A percentile compares a stretch with the other conserved stretches of the same genome.
Conservation (phyloP, 2,797 vertebrate genomes). For the Labeo calbasu region DNA sequence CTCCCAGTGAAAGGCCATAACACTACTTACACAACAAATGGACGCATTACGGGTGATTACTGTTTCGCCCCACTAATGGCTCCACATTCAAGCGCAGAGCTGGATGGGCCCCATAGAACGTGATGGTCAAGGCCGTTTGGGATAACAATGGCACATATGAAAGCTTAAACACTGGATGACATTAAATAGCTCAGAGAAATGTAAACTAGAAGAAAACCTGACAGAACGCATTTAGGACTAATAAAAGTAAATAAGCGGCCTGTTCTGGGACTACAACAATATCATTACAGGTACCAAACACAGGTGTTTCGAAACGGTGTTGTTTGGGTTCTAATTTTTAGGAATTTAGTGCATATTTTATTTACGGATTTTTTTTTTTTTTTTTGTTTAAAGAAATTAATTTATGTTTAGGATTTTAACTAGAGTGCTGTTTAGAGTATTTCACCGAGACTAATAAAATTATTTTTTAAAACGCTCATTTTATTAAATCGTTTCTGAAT, state of each 20-base stretch:
- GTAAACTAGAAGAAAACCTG: slow-evolving; percentile 45
- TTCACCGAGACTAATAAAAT: background rate
- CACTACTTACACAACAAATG: slow-evolving; percentile 83
- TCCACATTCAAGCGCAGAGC: slow-evolving; percentile 74
- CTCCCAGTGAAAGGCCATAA: slow-evolving; percentile 69
- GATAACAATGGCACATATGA: slow-evolving; percentile 70
- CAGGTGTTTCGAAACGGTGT: background rate
- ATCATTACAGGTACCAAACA: background rate
- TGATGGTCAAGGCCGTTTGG: slow-evolving; percentile 73
- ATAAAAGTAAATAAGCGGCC: slow-evolving; percentile 16
- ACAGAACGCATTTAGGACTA: slow-evolving; percentile 11
- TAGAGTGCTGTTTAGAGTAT: background rate
- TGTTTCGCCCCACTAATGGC: slow-evolving; percentile 79
- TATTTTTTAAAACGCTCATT: background rate
- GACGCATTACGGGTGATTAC: slow-evolving; percentile 81
- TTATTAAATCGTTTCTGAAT: background rate
- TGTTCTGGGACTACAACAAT: background rate
- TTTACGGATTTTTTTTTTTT: background rate
- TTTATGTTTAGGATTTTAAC: background rate
- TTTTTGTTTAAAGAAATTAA: background rate
- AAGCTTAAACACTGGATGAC: slow-evolving; percentile 68
- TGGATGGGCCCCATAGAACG: slow-evolving; percentile 71
- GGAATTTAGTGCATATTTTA: background rate
- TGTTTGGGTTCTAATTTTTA: background rate
- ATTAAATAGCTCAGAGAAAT: slow-evolving; percentile 68